phyloP scores from a whole-genome alignment of 2,113 vertebrate species.

The Chloebia gouldiae region DNA sequence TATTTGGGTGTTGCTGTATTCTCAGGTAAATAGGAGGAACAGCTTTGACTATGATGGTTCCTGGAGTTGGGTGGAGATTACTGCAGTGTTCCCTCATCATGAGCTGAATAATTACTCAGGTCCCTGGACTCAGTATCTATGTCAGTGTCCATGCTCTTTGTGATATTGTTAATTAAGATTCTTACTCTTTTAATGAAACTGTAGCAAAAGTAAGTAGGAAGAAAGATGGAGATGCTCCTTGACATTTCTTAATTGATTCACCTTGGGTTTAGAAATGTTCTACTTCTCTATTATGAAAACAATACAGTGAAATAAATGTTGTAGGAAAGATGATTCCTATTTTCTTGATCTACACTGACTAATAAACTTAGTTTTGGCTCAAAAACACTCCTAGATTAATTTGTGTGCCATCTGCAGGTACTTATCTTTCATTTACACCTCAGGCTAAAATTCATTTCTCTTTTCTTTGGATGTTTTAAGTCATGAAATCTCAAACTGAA shows the following conservation, averaged over 20 bases:
- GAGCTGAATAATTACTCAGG: not conserved
- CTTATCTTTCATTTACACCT: not conserved
- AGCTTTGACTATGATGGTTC: rapidly evolving
- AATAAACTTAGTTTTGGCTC: not conserved
- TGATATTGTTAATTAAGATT: not conserved
- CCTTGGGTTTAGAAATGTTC: not conserved
- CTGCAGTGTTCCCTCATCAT: not conserved
- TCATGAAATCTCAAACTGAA: not conserved
- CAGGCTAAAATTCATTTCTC: not conserved
- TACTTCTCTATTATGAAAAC: not conserved
- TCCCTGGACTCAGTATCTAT: not conserved
- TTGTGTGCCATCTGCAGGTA: not conserved
- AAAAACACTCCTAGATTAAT: not conserved
- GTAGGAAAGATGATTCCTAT: not conserved
- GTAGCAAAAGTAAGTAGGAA: not conserved
- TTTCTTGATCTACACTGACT: not conserved
- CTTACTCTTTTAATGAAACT: not conserved
- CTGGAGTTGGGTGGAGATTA: not conserved
- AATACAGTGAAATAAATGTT: not conserved
- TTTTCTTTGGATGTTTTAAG: not conserved
- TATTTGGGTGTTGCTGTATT: not conserved
- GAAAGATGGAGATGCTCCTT: not conserved
- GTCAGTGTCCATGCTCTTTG: not conserved
- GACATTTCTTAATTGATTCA: not conserved
- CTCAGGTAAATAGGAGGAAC: not conserved